Base-by-base conservation (phyloP, 2,113 vertebrate species). In the Hystrix brachyura region DNA sequence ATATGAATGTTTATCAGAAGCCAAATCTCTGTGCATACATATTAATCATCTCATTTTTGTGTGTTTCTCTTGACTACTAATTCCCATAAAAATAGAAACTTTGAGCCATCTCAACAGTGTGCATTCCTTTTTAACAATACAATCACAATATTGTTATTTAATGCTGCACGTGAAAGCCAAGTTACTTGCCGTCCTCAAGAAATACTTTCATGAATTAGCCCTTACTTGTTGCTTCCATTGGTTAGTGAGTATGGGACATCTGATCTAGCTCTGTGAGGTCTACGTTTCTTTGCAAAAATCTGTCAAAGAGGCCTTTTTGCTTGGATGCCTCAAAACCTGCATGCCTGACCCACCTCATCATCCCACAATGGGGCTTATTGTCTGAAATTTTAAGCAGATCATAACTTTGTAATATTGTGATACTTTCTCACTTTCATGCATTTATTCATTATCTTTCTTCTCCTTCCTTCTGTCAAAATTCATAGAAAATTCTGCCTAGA, bases 1-100 rank as follows among this genome's bases (percentile, higher is more conserved):
- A 86, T 97, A 96, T 97, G 96, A 83, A 87, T 91, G 84, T 83
- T 96, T 95, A 95, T 97, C 94, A 92, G 94, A 62, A 96, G 94
- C 97, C 97, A 98, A 96, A 94, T 94, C 92, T 94, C 64, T 94
- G 76, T 82, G 69, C 95, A 96, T 96, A 89, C 91, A 97, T 97
- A 96, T 97, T 97, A 96, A 97, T 98, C 81, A 95, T 91, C 92
- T 96, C 91, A 34, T n/a, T n/a, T 90, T 94, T 89, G 64, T 82
- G 53, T 89, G 64, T 89, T 93, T 94, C 96, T 89, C 67, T 60
- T 91, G 53, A 78, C 46, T 90, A 43, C 90, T 62, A 59, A 97
- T 98, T 97, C 90, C 62, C 90, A 95, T 84, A 93, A 96, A 97
- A 96, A 94, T 94, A 95, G 51, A 86, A 96, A 55, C 57, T 83